These are phyloP conservation scores for Potorous gilbertii DNA, from an alignment of 2,797 vertebrate genomes.

Conservation along the genomic window DNA sequence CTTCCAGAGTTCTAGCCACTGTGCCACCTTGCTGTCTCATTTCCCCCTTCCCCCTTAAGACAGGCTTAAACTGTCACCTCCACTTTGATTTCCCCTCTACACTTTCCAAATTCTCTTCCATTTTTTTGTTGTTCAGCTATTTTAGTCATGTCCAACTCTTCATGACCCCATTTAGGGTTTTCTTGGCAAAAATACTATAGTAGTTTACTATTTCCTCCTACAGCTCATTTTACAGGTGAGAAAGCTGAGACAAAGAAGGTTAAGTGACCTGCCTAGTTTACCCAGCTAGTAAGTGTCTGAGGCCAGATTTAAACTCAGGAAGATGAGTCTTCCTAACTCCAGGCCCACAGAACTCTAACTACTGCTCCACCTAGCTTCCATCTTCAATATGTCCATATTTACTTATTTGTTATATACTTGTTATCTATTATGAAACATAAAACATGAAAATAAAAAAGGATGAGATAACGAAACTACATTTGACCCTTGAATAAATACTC, in stretches of 20 bases:
- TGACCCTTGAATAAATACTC: background rate
- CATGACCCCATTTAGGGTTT: background rate
- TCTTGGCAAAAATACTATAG: background rate
- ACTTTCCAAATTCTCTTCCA: background rate
- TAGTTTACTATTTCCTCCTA: background rate
- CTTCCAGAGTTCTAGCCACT: background rate
- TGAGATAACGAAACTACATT: background rate
- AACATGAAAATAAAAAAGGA: background rate
- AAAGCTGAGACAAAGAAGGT: background rate
- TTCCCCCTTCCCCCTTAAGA: background rate
- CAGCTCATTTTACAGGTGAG: background rate
- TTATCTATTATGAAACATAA: background rate
- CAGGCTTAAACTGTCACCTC: background rate
- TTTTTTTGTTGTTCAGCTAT: background rate
- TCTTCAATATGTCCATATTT: background rate
- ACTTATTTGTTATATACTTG: background rate
- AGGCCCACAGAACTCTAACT: background rate
- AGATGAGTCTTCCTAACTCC: background rate
- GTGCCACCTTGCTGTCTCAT: background rate
- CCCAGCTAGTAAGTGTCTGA: background rate
- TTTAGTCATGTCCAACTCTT: background rate
- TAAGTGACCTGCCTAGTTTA: background rate
- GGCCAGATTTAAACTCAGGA: background rate
- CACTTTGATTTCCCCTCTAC: background rate
- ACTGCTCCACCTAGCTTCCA: background rate